Percentiles rank a stretch among this genome's conserved stretches.
phyloP scores from a whole-genome alignment of 2,888 invertebrate genomes.

The Germaria angustata region DNA sequence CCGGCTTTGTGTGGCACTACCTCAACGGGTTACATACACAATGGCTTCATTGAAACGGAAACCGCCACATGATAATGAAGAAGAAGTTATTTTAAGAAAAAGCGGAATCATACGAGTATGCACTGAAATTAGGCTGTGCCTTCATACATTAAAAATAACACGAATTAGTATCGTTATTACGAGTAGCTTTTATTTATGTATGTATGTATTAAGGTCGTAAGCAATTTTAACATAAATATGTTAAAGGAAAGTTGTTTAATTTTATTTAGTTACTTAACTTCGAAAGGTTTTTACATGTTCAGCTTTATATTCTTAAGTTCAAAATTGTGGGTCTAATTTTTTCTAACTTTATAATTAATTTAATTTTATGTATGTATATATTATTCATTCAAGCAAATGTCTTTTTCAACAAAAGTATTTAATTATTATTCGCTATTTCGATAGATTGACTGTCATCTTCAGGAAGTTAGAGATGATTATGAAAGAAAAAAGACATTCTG shows the following conservation, averaged over 20 bases:
- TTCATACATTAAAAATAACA: neutral
- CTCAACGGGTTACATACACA: slow-evolving; percentile 75
- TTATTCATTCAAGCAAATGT: too few relatives aligned
- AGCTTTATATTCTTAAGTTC: slow-evolving; percentile 34
- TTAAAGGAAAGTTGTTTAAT: neutral
- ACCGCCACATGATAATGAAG: slow-evolving; percentile 67
- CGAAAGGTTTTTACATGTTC: neutral
- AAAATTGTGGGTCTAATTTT: neutral
- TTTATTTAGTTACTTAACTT: neutral
- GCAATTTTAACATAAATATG: neutral
- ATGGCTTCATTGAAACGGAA: slow-evolving; percentile 76
- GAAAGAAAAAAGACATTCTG: too few relatives aligned
- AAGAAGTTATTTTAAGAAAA: neutral
- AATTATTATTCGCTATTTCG: too few relatives aligned
- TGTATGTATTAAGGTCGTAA: neutral
- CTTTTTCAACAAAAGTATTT: too few relatives aligned
- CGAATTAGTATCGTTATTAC: neutral
- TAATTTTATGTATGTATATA: too few relatives aligned
- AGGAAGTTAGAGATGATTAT: too few relatives aligned
- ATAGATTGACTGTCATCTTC: too few relatives aligned
- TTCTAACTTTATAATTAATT: too few relatives aligned
- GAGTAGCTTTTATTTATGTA: neutral
- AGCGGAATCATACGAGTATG: neutral
- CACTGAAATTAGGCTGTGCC: slow-evolving; percentile 56
- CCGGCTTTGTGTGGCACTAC: slow-evolving; percentile 70